Evolutionary conservation across 1,140 invertebrate species (phyloP), one percentile per base, ranked within the genome.

Genomic region (Thaumatotibia leucotreta): DNA sequence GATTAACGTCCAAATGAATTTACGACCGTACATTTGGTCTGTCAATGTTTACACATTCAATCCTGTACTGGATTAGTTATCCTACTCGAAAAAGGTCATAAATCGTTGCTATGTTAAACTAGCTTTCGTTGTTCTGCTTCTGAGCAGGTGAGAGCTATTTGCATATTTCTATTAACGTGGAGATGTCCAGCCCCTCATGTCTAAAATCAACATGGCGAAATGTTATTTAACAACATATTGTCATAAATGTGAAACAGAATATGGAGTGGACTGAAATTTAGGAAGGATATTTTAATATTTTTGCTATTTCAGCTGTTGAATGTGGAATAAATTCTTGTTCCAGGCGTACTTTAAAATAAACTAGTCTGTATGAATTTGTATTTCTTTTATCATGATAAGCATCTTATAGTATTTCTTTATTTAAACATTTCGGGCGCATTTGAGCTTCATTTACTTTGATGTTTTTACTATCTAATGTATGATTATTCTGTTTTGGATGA

Each of bases 61-160:
- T 82, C 75, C 79, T 84, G 75, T 82, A 82, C 80, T 78, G 75
- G 75, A 76, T 78, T 82, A n/a, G n/a, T n/a, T 74, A 75, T 76
- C 72, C 74, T 68, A 65, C 39, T 35, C 74, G 70, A 72, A 20
- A 20, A 45, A 45, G 3, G 39, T 45, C 27, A n/a, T 58, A 58
- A 24, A 4, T 20, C 20, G 9, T 2, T 45, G 9, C 17, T 4
- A 11, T 2, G n/a, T 45, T 2, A 8, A 20, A 5, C 14, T 45
- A 14, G 5, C 17, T 45, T 45, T 9, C 17, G 39, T 9, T 17
- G 1, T 9, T 45, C 1, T 45, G 1, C 9, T 8, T 14, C 14
- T n/a, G 1, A 45, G 17, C 5, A 20, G 39, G n/a, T 14, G 6
- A 6, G 14, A 45, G 39, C 14, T 77, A 82, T 84, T 84, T 84